Base-by-base conservation (phyloP, 2,888 invertebrate species). In the Leptinotarsa juncta region DNA sequence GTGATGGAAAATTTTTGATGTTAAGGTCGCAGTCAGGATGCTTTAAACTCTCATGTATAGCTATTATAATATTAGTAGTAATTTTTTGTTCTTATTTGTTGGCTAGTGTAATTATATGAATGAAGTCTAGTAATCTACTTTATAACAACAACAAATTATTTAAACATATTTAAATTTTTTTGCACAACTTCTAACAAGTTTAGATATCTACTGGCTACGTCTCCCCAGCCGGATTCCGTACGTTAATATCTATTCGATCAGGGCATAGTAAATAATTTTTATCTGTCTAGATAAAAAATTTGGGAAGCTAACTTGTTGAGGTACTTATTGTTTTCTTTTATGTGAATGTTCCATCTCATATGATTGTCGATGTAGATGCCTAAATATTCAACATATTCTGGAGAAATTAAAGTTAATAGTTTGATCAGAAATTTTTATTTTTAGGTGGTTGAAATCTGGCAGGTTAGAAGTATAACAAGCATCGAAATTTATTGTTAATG, bases 171-270 rank as follows among this genome's bases (percentile, higher is more conserved):
- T 2, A 23, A 23, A 2, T 55, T 71, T 71, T 49, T 65, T 50
- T 50, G 71, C 50, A 65, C 1, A 15, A 71, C 50, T 16, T 49
- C 18, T 42, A 65, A n/a, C 4, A 32, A 53, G 7, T 49, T 15
- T 66, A 53, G 50, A 51, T 66, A 48, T 49, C 66, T 66, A 32
- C 32, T 65, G 23, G 65, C 66, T 15, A 66, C 42, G 16, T 66
- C 55, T 53, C 71, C 65, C 53, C 62, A 70, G 16, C 53, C 71
- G 5, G 18, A 71, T 71, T 66, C 66, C 71, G 49, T 71, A 71
- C 4, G 4, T 32, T 26, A 71, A 55, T 55, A 18, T 51, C 3
- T 55, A 66, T 51, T 71, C 66, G 32, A 71, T 32, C 23, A 71
- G 53, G 32, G 55, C 57, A 23, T 53, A 48, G 57, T 71, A 62